phyloP scores from a whole-genome alignment of 2,113 vertebrate genomes.

The Vanacampus margaritifer region DNA sequence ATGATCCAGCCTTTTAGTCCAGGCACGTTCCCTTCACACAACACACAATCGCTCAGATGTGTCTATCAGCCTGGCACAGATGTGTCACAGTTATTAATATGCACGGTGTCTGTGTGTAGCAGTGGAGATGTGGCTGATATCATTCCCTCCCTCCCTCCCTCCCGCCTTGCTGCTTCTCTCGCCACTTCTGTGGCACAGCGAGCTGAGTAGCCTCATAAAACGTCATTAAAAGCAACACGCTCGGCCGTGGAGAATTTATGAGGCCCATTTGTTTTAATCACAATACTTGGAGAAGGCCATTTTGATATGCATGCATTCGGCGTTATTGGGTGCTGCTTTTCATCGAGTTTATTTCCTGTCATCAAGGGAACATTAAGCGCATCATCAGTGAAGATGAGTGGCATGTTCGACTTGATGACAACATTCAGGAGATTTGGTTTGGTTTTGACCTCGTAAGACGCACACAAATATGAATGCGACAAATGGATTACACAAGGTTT shows the following conservation, averaged over 20 bases:
- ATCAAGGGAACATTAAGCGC: slow-evolving; percentile 23
- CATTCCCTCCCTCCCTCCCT: slow-evolving; percentile 68
- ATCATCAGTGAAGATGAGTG: neutral
- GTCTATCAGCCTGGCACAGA: slow-evolving; percentile 86
- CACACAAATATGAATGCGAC: too few relatives aligned
- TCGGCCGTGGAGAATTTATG: slow-evolving; percentile 93
- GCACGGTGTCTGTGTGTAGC: slow-evolving; percentile 85
- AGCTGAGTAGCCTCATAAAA: slow-evolving; percentile 91
- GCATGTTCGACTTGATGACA: neutral
- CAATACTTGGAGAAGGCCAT: slow-evolving; percentile 69
- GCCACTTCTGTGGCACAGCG: slow-evolving; percentile 43
- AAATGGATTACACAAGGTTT: too few relatives aligned
- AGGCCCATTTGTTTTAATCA: slow-evolving; percentile 85
- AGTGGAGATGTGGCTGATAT: slow-evolving; percentile 97
- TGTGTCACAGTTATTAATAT: slow-evolving; percentile 99
- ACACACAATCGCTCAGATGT: slow-evolving; percentile 63
- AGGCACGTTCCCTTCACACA: slow-evolving; percentile 20
- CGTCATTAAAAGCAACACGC: slow-evolving; percentile 98
- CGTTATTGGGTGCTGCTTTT: slow-evolving; percentile 63
- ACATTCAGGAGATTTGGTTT: neutral
- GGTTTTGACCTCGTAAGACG: neutral
- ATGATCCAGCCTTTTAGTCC: neutral
- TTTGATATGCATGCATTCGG: slow-evolving; percentile 72
- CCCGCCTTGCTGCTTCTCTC: slow-evolving; percentile 17
- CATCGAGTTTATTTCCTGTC: slow-evolving; percentile 12